Base-by-base conservation (phyloP, 2,888 invertebrate species). In the Hyalella azteca region DNA sequence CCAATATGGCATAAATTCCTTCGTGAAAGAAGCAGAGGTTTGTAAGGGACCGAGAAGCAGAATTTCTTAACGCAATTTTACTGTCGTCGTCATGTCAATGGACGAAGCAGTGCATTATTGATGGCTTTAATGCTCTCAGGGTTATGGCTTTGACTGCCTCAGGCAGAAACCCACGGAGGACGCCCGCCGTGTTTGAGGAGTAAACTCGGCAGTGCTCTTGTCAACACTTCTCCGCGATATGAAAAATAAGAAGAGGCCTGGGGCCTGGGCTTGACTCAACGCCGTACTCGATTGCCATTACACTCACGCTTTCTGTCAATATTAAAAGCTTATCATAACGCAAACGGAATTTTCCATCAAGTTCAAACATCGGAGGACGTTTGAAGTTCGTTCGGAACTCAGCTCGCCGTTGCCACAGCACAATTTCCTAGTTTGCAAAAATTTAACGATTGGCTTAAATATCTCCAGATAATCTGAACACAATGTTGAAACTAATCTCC, bases 171-270 rank as follows among this genome's bases (percentile, higher is more conserved):
- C 66, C 66, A 36, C 36, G 36, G 36, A 22, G 36, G 66, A 66
- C 32, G 29, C 36, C 29, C 11, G 54, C 54, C 32, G 66, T 66
- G 66, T 66, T 66, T 66, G 66, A 66, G 66, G 66, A 66, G 66
- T 36, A 66, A 66, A 66, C 66, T 66, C 19, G n/a, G 19, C 19
- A 19, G 7, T 36, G 36, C 66, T 66, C 36, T 19, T 36, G 66
- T 36, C 32, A 66, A 66, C 66, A 66, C 66, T 66, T 36, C 29
- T 36, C 19, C 19, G 36, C 66, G 66, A 66, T 66, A 66, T 66
- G 66, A 66, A 66, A 66, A 66, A 66, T 66, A 36, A 66, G 66
- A 29, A 32, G 19, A 36, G 66, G 39, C 66, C 66, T 19, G 36
- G 36, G 66, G 36, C 66, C 36, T 66, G 32, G 36, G 66, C 15